These are phyloP conservation scores for Leptopterna dolabrata DNA, from an alignment of 2,888 invertebrate species.

Conservation along the genomic window DNA sequence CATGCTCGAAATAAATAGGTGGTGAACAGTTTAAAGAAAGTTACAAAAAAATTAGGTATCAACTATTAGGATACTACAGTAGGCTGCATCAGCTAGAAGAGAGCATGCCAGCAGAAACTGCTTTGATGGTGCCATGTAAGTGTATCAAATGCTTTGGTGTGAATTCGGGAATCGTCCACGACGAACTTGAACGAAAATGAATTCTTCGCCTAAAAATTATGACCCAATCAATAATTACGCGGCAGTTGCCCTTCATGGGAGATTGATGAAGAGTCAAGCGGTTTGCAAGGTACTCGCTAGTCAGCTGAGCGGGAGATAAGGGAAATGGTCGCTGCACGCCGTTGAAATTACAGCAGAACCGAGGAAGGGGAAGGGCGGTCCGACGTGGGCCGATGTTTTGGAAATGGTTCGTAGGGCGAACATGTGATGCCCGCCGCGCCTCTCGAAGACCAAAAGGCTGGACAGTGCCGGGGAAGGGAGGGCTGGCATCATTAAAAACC, in stretches of 20 bases:
- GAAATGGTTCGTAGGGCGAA: slow-evolving; percentile 17
- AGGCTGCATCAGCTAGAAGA: no score
- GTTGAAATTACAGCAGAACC: not conserved
- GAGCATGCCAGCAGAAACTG: no score
- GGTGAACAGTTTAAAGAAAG: no score
- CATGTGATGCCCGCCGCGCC: slow-evolving; percentile 20
- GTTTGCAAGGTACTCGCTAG: slow-evolving; percentile 8
- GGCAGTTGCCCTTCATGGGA: not conserved
- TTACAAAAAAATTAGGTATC: no score
- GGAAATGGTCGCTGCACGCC: slow-evolving; percentile 41
- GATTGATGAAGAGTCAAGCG: not conserved
- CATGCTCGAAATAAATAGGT: no score
- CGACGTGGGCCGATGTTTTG: slow-evolving; percentile 33
- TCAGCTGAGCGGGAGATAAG: slow-evolving; percentile 48
- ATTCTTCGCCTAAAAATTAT: not conserved
- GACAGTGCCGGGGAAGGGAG: not conserved
- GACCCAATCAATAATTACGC: not conserved
- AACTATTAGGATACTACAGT: no score
- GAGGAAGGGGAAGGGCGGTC: not conserved
- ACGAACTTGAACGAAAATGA: not conserved
- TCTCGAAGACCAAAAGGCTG: not conserved
- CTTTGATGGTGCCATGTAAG: no score
- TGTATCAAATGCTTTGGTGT: no score
- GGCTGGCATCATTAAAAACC: not conserved
- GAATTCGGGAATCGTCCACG: not conserved